Conservation (phyloP, 2,888 invertebrate species). For the Stenoptilia bipunctidactyla region DNA sequence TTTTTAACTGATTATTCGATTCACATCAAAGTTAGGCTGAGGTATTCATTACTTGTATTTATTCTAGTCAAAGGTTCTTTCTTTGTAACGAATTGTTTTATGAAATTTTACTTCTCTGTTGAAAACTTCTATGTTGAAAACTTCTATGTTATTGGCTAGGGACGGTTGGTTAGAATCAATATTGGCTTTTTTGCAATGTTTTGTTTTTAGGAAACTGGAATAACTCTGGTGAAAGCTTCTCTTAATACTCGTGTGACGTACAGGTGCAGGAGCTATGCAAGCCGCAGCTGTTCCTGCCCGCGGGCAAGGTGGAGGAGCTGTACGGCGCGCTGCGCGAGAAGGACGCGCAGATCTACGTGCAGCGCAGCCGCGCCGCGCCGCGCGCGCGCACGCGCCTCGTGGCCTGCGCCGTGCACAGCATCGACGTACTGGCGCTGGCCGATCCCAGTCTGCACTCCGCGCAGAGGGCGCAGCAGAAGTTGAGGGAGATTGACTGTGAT, state of each 20-base stretch:
- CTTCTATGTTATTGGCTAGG: no score
- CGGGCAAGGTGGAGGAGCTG: slow-evolving; percentile 89
- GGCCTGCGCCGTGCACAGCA: slow-evolving; percentile 85
- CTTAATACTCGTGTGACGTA: not conserved
- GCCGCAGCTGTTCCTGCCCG: slow-evolving; percentile 85
- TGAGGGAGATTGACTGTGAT: slow-evolving; percentile 71
- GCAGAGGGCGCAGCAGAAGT: slow-evolving; percentile 77
- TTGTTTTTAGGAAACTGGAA: no score
- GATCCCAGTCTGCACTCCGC: slow-evolving; percentile 90
- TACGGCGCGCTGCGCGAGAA: slow-evolving; percentile 89
- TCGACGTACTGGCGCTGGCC: slow-evolving; percentile 78
- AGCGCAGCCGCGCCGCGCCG: slow-evolving; percentile 75
- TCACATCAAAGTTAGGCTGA: no score
- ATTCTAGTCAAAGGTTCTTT: no score
- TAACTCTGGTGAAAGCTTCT: no score
- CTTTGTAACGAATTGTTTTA: no score
- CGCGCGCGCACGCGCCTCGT: slow-evolving; percentile 78
- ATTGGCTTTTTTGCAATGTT: no score
- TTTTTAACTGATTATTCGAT: no score
- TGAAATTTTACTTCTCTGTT: no score
- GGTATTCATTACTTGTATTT: no score
- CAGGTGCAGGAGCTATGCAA: slow-evolving; percentile 79
- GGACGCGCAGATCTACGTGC: slow-evolving; percentile 96
- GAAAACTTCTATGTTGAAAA: no score
- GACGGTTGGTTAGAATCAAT: no score